phyloP scores from a whole-genome alignment of 2,797 vertebrate species.

The Tenualosa ilisha region DNA sequence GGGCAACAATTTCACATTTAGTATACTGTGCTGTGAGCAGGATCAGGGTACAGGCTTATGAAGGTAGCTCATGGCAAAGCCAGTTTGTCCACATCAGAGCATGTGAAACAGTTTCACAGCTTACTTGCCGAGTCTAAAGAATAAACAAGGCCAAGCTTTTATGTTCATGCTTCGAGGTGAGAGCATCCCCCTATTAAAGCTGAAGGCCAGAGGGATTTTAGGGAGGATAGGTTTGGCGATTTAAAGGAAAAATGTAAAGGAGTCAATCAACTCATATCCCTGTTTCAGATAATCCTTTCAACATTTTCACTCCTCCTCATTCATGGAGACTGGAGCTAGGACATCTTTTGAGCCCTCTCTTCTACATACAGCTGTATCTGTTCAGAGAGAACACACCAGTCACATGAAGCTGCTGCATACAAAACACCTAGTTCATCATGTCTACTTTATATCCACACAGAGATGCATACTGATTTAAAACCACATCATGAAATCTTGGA shows the following conservation, averaged over 20 bases:
- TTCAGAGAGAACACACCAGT: constrained; percentile 8
- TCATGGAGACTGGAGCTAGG: neutral
- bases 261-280: too few relatives aligned
- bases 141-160: neutral
- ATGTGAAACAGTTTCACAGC: neutral
- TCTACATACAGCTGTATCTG: constrained; percentile 99
- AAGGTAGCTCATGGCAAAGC: neutral
- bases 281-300: too few relatives aligned
- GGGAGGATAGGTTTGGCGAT: too few relatives aligned
- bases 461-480: neutral
- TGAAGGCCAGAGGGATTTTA: neutral
- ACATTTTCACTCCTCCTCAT: neutral
- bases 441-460: neutral
- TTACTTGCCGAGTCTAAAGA: too few relatives aligned
- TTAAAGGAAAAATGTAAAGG: too few relatives aligned
- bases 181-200: neutral
- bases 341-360: constrained; percentile 87
- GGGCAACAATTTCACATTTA: neutral
- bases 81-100: neutral
- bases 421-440: neutral
- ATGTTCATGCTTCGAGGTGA: neutral
- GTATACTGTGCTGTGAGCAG: neutral
- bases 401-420: neutral
- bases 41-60: neutral
- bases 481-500: too few relatives aligned